phyloP scores from a whole-genome alignment of 2,113 vertebrate species.

The Scatophagus argus region DNA sequence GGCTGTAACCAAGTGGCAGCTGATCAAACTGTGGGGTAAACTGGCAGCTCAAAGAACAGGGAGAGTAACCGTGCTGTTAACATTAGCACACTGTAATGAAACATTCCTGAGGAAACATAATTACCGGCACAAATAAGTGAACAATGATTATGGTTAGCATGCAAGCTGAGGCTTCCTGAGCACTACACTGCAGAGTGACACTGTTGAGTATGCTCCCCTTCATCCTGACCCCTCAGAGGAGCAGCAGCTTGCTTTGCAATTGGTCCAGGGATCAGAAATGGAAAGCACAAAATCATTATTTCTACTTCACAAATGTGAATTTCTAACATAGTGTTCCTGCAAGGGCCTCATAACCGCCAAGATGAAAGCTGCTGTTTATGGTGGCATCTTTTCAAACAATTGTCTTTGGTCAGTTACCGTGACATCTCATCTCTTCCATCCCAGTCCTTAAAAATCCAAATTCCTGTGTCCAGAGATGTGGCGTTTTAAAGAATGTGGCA shows the following conservation, averaged over 20 bases:
- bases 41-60: not conserved
- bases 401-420: constrained; percentile 72
- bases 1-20: constrained; percentile 23
- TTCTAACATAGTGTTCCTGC: constrained; percentile 25
- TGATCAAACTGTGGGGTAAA: constrained; percentile 11
- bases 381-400: constrained; percentile 57
- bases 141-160: not conserved
- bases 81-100: not conserved
- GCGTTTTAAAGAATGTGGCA: constrained; percentile 73
- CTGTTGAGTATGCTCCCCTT: constrained; percentile 21
- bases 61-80: constrained; percentile 5
- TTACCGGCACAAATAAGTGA: not conserved
- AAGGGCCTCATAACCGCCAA: constrained; percentile 42
- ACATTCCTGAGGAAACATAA: not conserved
- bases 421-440: constrained; percentile 62
- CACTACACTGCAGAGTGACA: not conserved
- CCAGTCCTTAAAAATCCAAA: constrained; percentile 71
- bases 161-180: not conserved
- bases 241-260: constrained; percentile 15
- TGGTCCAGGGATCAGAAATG: constrained; percentile 36
- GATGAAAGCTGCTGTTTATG: constrained; percentile 65
- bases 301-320: constrained; percentile 36
- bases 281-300: constrained; percentile 58
- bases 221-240: constrained; percentile 31
- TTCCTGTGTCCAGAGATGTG: constrained; percentile 55